Evolutionary conservation across 2,113 vertebrate genomes (phyloP), one percentile per base, ranked within the genome.

Genomic region (Ginglymostoma cirratum): DNA sequence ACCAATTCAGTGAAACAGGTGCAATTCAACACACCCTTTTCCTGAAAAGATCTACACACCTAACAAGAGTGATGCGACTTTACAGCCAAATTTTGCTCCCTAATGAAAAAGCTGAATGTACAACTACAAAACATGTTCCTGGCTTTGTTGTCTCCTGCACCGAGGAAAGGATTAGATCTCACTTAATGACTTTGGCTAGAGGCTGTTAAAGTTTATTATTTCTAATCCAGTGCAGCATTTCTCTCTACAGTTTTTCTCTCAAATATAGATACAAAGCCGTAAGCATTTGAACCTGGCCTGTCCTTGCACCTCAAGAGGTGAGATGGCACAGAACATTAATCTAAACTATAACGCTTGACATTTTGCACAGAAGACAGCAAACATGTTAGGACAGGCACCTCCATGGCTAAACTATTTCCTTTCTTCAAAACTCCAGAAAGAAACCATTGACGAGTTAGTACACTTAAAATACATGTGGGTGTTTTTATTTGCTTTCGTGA

Each of bases 401-500:
- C 38, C 70, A 19, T n/a, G 70, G 92, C 17, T 94, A 69, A 83
- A 69, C 23, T 48, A 95, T 95, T 34, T 24, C 0, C 89, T 92
- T 34, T 92, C 15, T 93, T 93, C 89, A 14, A 76, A 52, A 70
- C 69, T 95, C 67, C 30, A 34, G 45, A 17, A 52, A 61, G 55
- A 90, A 65, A 27, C 52, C 27, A 61, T 61, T 70, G 93, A 94
- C 30, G 66, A 45, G 93, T 70, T 4, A 23, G 38, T 24, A 52
- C 27, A 52, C 69, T 72, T 34, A 2, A 45, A 72, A 8, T 17
- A 70, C 15, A 72, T 34, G 94, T 95, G 94, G 67, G 94, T 95
- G 94, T 69, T 15, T 95, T 95, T 2, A n/a, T 72, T 72, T 69
- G 38, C 93, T 94, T 38, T 67, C 90, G 21, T 94, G 94, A 95